Evolutionary conservation across 2,797 vertebrate genomes (phyloP), one percentile per base, ranked within the genome.

Genomic region (Periophthalmus magnuspinnatus): DNA sequence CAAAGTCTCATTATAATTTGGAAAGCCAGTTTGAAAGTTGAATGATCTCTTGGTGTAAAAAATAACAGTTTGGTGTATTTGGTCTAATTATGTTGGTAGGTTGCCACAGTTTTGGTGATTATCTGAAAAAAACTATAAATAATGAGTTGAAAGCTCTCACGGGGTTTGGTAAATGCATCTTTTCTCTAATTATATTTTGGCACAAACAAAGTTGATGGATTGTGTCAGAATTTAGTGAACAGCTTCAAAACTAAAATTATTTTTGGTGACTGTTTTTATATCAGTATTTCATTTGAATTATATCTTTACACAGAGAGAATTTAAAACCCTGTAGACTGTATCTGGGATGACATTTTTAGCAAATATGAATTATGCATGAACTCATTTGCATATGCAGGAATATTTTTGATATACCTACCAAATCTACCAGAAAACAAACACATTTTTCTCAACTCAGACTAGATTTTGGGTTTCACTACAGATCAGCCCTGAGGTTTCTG

Each of bases 161-260:
- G n/a, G 3, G 34, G 19, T 62, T 62, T 38, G 34, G 10, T 38
- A 22, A 38, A 38, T 34, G 57, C 32, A 59, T 34, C 2, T 34
- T 41, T 62, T 62, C 59, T 47, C 13, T 45, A 64, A 64, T 64
- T 47, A 24, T 47, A 47, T 45, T 24, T 16, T 47, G 38, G 61
- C 61, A 63, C 61, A 45, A 45, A 45, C 38, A 45, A 24, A 47
- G 36, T 63, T 28, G 36, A 63, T 47, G 59, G 34, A 6, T 2
- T 17, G 32, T 60, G 58, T 36, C 58, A 34, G 58, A 60, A 10
- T 34, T 34, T 19, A 34, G 33, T 61, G 5, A 57, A 57, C 24
- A 16, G n/a, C 19, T 61, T 61, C 19, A 61, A 22, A 61, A 41
- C 34, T 11, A 2, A 36, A 36, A 8, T 58, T 5, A 60, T 60